phyloP scores from a whole-genome alignment of 2,797 vertebrate species.

The Echeneis naucrates region DNA sequence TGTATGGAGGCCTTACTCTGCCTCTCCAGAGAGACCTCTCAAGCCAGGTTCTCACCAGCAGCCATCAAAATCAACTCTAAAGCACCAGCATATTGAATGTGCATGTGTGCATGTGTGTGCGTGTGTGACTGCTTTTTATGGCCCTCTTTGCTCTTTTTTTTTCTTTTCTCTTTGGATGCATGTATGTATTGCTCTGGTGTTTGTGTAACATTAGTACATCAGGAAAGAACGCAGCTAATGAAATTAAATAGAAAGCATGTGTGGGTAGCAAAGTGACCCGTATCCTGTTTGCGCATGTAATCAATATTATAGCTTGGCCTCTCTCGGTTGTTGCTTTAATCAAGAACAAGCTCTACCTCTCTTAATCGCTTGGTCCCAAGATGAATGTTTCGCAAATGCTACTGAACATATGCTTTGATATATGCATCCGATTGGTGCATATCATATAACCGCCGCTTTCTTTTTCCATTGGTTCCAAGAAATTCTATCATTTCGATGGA shows the following conservation, averaged over 20 bases:
- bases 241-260: conserved; percentile 86
- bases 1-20: conserved; percentile 72
- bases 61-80: conserved; percentile 74
- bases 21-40: conserved; percentile 77
- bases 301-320: conserved; percentile 82
- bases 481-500: conserved; percentile 65
- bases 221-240: conserved; percentile 78
- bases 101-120: conserved; percentile 31
- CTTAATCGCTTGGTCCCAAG: conserved; percentile 80
- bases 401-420: conserved; percentile 81
- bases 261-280: conserved; percentile 81
- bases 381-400: conserved; percentile 80
- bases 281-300: conserved; percentile 81
- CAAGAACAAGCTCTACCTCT: conserved; percentile 83
- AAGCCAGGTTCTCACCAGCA: conserved; percentile 72
- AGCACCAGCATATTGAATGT: conserved; percentile 52
- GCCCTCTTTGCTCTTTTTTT: conserved; percentile 24
- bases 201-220: conserved; percentile 78
- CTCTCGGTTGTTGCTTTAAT: conserved; percentile 84
- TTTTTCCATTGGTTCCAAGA: conserved; percentile 63
- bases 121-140: conserved; percentile 55
- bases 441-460: conserved; percentile 63
- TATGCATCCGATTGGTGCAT: conserved; percentile 73
- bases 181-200: conserved; percentile 66
- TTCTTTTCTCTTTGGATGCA: conserved; percentile 18